Evolutionary conservation across 2,797 vertebrate species (phyloP).

Genomic region (Danio kyathit): DNA sequence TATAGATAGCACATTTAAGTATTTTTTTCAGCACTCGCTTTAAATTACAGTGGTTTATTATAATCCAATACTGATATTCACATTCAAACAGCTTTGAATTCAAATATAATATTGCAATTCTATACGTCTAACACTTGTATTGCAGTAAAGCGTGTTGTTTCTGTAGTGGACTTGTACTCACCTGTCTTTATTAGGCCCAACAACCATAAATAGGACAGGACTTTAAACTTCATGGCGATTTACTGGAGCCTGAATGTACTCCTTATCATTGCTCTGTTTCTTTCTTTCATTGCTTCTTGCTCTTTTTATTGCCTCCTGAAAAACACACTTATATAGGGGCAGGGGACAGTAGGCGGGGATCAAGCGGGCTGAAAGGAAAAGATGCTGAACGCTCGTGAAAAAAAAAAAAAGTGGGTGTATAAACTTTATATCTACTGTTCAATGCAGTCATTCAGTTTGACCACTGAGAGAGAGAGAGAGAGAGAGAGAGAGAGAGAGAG

Average conservation of each 20-base stretch:
- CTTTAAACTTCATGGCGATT: slow-evolving; percentile 79
- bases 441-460: slow-evolving; percentile 30
- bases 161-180: slow-evolving; percentile 70
- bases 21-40: not conserved
- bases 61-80: not conserved
- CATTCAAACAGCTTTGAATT: not conserved
- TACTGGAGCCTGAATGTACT: slow-evolving; percentile 65
- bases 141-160: not conserved
- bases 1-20: not conserved
- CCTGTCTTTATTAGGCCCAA: slow-evolving; percentile 75
- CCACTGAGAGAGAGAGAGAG: too few species aligned
- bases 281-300: slow-evolving; percentile 35
- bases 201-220: slow-evolving; percentile 72
- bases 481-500: too few species aligned
- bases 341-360: slow-evolving; percentile 50
- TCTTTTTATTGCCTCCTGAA: slow-evolving; percentile 24
- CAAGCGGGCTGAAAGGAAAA: slow-evolving; percentile 20
- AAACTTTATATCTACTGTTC: slow-evolving; percentile 36
- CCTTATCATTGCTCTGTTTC: slow-evolving; percentile 73
- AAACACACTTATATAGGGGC: slow-evolving; percentile 47
- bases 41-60: not conserved
- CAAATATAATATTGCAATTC: not conserved
- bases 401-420: slow-evolving; percentile 21
- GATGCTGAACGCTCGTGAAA: slow-evolving; percentile 9
- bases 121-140: too few species aligned